phyloP scores from a whole-genome alignment of 1,140 invertebrate species.

The Drosophila subobscura region DNA sequence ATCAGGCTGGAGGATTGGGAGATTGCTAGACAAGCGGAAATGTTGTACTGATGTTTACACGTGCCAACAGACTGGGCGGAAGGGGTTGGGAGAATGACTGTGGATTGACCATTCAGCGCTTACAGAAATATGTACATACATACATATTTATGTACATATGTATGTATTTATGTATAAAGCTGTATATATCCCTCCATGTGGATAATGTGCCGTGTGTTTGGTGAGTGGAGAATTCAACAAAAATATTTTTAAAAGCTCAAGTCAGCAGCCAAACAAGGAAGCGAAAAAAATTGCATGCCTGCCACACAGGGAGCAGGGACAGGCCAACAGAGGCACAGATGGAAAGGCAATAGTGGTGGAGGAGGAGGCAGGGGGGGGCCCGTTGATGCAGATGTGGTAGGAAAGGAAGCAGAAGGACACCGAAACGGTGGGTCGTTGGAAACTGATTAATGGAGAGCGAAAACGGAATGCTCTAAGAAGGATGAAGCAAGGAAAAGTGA shows the following conservation, averaged over 20 bases:
- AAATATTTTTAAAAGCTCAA: conserved; percentile 73
- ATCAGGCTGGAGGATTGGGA: too few relatives aligned
- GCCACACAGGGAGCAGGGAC: conserved; percentile 18
- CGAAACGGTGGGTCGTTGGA: not conserved
- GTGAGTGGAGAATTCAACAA: conserved; percentile 45
- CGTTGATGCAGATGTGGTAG: too few relatives aligned
- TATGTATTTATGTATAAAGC: conserved; percentile 14
- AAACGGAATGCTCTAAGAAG: not conserved
- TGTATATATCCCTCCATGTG: conserved; percentile 34
- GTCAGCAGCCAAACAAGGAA: conserved; percentile 45
- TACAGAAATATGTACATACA: conserved; percentile 2
- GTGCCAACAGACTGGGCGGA: not conserved
- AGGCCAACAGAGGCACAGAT: conserved; percentile 27
- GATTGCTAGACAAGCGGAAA: conserved; percentile 1
- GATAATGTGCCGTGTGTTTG: conserved; percentile 38
- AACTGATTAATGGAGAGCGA: not conserved
- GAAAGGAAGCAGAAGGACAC: conserved; percentile 18
- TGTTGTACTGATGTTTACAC: conserved; percentile 51
- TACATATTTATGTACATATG: not conserved
- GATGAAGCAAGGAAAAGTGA: too few relatives aligned
- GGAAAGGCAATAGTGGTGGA: not conserved
- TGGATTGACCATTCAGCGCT: conserved; percentile 25
- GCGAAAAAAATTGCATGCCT: conserved; percentile 48
- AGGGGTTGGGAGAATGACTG: not conserved
- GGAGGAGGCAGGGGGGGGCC: not conserved